Evolutionary conservation across 2,888 invertebrate species (phyloP), one percentile per base, ranked within the genome.

Genomic region (Deroplatys truncata): DNA sequence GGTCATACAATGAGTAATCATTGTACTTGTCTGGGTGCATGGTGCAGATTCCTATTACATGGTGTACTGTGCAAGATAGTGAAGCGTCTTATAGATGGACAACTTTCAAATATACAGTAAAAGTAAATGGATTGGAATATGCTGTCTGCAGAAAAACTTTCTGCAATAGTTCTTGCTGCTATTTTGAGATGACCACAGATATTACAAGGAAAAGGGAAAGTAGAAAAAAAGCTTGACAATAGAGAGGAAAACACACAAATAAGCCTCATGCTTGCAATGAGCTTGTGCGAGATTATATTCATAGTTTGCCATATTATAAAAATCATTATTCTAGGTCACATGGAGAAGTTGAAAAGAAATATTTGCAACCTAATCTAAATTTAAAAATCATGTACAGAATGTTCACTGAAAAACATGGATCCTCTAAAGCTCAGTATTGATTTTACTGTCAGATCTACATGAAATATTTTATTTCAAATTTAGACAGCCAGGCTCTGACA

Each of bases 81-180:
- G 13, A 13, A 84, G 84, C n/a, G n/a, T 84, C 84, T n/a, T 28
- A 28, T n/a, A 84, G 84, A n/a, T 28, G 28, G n/a, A 9, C n/a
- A n/a, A 84, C 84, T 84, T 84, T 84, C 84, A 84, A 20, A 20
- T 84, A 84, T n/a, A n/a, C n/a, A n/a, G n/a, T n/a, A n/a, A n/a
- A n/a, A n/a, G n/a, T n/a, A n/a, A n/a, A n/a, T n/a, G 84, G 84
- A 84, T 84, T n/a, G n/a, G 84, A 84, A 84, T n/a, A 84, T 84
- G 13, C 84, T n/a, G 84, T 84, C 84, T 84, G 84, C 88, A 86
- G 82, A 83, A 89, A 84, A 89, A 90, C 43, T 28, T 28, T 87
- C 29, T 56, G 56, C n/a, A 31, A 87, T 82, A 87, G n/a, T 29
- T 72, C 72, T 72, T n/a, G 28, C 28, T 8, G 72, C 72, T 28